Base-by-base conservation (phyloP, 2,888 invertebrate species). In the Leucoma salicis region DNA sequence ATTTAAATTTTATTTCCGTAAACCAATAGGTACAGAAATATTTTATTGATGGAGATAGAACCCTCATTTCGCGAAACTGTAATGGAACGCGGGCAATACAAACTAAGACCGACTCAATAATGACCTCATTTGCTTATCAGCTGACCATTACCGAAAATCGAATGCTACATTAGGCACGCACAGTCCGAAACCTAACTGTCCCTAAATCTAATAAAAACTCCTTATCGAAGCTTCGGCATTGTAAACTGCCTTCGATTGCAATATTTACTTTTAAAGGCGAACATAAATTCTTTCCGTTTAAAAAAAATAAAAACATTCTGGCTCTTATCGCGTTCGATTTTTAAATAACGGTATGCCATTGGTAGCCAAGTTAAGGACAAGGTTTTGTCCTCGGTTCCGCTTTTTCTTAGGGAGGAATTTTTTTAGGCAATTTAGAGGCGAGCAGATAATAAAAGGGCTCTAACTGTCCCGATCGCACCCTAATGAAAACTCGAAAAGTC, bases 391-490 rank as follows among this genome's bases (percentile, higher is more conserved):
- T 75, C 76, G 51, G 73, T 77, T 76, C 82, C 84, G 82, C 80
- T 79, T 86, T 84, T 82, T 77, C 73, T 68, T 72, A 71, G 78
- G 78, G 73, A 78, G 75, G 78, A 83, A 84, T 84, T 90, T 85
- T 83, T 87, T 89, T 89, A 73, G 82, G 84, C 84, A 90, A 90
- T 90, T 90, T 86, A 86, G 77, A 88, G 81, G 76, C 83, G 78
- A 82, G 83, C 72, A 85, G 89, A 90, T 90, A 90, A 90, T 90
- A 90, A 90, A 90, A 88, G 85, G 90, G 87, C 88, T 86, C 86
- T 89, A 88, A 90, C 83, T 86, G 87, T 80, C 75, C 66, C 79
- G 74, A 85, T 85, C 79, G 81, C 80, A 74, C 87, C 82, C 82
- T 88, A 88, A 89, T 89, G 89, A 88, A 89, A 89, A 85, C 78